Conservation (phyloP, 2,797 vertebrate species). For the Catharus ustulatus region DNA sequence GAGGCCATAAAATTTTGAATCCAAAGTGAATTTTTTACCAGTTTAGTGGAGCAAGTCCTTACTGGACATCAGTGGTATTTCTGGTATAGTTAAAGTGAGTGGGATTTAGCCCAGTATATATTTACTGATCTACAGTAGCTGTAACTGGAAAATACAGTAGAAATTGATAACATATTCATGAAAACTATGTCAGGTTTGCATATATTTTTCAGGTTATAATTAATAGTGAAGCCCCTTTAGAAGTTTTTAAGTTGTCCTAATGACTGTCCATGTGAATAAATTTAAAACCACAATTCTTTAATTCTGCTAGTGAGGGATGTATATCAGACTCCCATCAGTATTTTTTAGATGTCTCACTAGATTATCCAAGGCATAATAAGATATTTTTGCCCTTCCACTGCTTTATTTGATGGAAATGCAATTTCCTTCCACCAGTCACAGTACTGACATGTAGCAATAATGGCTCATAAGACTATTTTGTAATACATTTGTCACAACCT, state of each 20-base stretch:
- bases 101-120: not conserved
- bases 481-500: not conserved
- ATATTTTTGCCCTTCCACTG: not conserved
- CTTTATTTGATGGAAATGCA: not conserved
- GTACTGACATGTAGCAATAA: not conserved
- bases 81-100: not conserved
- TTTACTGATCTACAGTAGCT: not conserved
- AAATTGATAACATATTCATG: not conserved
- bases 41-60: not conserved
- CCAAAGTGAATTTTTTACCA: not conserved
- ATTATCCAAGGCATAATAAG: not conserved
- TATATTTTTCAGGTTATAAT: not conserved
- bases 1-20: not conserved
- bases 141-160: not conserved
- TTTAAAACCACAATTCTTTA: not conserved
- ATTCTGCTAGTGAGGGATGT: not conserved
- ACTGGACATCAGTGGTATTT: not conserved
- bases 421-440: not conserved
- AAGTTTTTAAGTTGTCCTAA: not conserved
- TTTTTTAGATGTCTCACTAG: not conserved
- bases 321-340: not conserved
- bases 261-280: not conserved
- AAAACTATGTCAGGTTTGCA: not conserved
- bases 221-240: not conserved
- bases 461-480: not conserved